These are phyloP conservation scores for Caenorhabditis imperialis DNA, from an alignment of 2,888 invertebrate genomes.

Conservation along the genomic window DNA sequence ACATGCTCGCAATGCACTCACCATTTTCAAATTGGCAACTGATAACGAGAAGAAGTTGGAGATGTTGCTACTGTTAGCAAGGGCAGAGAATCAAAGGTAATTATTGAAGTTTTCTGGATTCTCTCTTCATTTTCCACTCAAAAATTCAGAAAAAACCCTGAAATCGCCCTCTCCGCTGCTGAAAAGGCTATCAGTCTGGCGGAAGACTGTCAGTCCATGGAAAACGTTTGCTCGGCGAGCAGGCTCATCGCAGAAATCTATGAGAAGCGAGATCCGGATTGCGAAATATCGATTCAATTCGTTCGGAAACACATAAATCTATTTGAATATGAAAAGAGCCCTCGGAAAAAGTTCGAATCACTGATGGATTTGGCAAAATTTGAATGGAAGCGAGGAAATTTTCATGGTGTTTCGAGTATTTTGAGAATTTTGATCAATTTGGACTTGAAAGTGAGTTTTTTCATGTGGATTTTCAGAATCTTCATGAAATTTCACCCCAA, in stretches of 20 bases:
- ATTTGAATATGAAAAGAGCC: conserved; percentile 36
- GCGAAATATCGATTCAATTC: conserved; percentile 37
- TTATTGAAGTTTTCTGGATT: no score
- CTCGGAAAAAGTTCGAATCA: conserved; percentile 20
- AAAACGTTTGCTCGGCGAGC: conserved; percentile 12
- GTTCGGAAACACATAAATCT: conserved; percentile 31
- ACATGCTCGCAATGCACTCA: conserved; percentile 50
- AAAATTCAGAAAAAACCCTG: conserved; percentile 36
- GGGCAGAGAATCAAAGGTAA: conserved; percentile 44
- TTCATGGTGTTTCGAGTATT: conserved; percentile 7
- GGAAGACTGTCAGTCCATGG: conserved; percentile 44
- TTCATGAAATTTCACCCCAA: no score
- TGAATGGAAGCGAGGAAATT: conserved; percentile 7
- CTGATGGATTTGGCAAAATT: conserved; percentile 23
- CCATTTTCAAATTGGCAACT: conserved; percentile 48
- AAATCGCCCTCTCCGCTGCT: conserved; percentile 34
- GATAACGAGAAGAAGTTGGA: conserved; percentile 41
- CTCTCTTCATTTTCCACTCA: not conserved
- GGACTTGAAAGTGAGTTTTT: conserved; percentile 13
- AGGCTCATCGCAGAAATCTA: conserved; percentile 39
- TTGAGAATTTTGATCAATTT: conserved; percentile 13
- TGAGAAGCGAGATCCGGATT: conserved; percentile 2
- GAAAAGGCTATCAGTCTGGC: conserved; percentile 53
- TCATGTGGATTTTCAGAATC: no score
- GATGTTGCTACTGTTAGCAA: conserved; percentile 53